phyloP scores from a whole-genome alignment of 92 coral and sea anemone species.

The Palythoa heliodiscus region DNA sequence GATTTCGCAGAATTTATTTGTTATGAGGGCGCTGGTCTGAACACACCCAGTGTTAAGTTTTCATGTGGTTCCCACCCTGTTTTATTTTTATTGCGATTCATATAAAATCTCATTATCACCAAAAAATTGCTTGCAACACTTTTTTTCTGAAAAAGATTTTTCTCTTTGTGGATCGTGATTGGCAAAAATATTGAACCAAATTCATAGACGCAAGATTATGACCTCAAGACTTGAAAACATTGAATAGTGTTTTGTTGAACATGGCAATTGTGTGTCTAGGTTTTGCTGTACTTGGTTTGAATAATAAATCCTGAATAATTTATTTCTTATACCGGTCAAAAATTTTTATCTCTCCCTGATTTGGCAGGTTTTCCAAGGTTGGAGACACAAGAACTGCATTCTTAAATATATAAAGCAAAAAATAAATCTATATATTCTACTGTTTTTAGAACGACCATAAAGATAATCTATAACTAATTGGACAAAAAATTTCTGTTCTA shows the following conservation, averaged over 20 bases:
- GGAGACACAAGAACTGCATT: neutral
- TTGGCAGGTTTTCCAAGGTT: neutral
- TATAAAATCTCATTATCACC: neutral
- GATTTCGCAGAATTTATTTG: neutral
- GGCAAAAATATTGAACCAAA: neutral
- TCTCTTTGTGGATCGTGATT: neutral
- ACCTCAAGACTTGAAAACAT: constrained; percentile 11
- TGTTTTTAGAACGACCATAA: too few species aligned
- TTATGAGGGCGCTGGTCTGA: constrained; percentile 37
- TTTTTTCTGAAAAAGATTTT: neutral
- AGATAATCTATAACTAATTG: neutral
- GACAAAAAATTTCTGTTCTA: neutral
- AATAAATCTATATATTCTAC: neutral
- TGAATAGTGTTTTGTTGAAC: neutral
- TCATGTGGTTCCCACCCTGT: constrained; percentile 38
- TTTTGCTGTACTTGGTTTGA: constrained; percentile 11
- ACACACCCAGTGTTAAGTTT: constrained; percentile 39
- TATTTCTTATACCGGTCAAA: neutral
- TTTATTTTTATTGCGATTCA: constrained; percentile 17
- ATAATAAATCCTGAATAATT: constrained; percentile 34
- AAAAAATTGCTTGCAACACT: constrained; percentile 5
- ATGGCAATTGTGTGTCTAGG: neutral
- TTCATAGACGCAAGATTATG: neutral
- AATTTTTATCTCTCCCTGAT: neutral
- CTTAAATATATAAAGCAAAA: neutral